These are phyloP conservation scores for Lethenteron camtschaticum DNA, from an alignment of 2,113 vertebrate species.

Conservation along the genomic window DNA sequence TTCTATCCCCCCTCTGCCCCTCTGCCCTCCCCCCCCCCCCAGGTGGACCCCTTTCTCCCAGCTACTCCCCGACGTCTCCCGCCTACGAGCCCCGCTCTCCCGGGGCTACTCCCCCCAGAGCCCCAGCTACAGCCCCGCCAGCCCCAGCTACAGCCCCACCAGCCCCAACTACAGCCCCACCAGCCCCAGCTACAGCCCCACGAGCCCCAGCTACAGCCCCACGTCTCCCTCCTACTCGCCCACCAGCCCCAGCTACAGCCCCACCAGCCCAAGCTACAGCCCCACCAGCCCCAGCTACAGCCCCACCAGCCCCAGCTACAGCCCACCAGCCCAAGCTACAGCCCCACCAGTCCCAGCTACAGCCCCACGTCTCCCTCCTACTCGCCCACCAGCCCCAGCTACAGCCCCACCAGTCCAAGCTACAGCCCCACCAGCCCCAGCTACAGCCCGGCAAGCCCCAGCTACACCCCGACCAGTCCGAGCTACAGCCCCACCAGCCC, in stretches of 20 bases:
- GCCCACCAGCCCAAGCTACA: conserved; percentile 28
- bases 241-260: conserved; percentile 17
- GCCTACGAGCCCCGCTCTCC: conserved; percentile 59
- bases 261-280: conserved; percentile 28
- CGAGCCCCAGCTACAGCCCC: conserved; percentile 41
- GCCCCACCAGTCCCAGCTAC: conserved; percentile 28
- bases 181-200: conserved; percentile 44
- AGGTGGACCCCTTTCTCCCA: conserved; percentile 55
- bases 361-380: conserved; percentile 35
- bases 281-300: conserved; percentile 29
- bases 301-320: conserved; percentile 32
- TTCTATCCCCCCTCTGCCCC: conserved; percentile 71
- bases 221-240: conserved; percentile 20
- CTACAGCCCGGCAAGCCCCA: conserved; percentile 44
- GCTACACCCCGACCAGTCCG: conserved; percentile 22
- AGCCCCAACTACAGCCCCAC: conserved; percentile 46
- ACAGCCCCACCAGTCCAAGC: conserved; percentile 48
- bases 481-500: conserved; percentile 47
- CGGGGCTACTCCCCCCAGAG: conserved; percentile 50
- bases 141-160: conserved; percentile 35
- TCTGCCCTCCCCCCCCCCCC: conserved; percentile 56
- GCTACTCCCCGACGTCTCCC: conserved; percentile 60
- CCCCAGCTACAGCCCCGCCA: conserved; percentile 49
- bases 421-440: conserved; percentile 41
- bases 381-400: conserved; percentile 49